These are phyloP conservation scores for Crotalus viridis DNA, from an alignment of 2,113 vertebrate species.

Conservation along the genomic window DNA sequence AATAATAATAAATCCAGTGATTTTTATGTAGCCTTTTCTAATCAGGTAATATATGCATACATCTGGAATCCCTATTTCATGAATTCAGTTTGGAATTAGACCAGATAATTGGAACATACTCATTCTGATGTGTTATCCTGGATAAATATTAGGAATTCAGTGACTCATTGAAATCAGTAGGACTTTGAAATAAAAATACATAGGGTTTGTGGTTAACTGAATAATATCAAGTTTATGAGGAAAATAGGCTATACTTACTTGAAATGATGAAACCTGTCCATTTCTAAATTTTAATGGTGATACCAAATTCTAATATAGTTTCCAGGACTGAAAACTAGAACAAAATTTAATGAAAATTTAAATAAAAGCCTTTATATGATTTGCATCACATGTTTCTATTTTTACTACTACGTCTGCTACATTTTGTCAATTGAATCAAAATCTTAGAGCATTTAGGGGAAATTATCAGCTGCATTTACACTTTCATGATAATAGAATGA, in stretches of 20 bases:
- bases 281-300: background rate
- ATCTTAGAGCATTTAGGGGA: background rate
- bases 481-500: slow-evolving; percentile 6
- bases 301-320: background rate
- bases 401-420: slow-evolving; percentile 12
- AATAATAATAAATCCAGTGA: background rate
- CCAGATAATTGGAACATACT: background rate
- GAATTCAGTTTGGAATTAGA: background rate
- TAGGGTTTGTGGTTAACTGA: background rate
- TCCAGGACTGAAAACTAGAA: background rate
- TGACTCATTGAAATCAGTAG: background rate
- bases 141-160: background rate
- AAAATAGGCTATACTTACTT: background rate
- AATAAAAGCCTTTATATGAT: slow-evolving; percentile 35
- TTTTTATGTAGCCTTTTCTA: background rate
- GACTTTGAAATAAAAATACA: background rate
- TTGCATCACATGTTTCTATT: slow-evolving; percentile 31
- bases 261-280: background rate
- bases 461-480: slow-evolving; percentile 5
- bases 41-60: background rate
- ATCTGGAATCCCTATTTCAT: background rate
- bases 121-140: background rate
- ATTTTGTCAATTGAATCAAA: slow-evolving; percentile 3
- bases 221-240: background rate
- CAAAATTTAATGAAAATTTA: background rate